Base-by-base conservation (phyloP, 1,140 invertebrate species). In the Calycopis cecrops region DNA sequence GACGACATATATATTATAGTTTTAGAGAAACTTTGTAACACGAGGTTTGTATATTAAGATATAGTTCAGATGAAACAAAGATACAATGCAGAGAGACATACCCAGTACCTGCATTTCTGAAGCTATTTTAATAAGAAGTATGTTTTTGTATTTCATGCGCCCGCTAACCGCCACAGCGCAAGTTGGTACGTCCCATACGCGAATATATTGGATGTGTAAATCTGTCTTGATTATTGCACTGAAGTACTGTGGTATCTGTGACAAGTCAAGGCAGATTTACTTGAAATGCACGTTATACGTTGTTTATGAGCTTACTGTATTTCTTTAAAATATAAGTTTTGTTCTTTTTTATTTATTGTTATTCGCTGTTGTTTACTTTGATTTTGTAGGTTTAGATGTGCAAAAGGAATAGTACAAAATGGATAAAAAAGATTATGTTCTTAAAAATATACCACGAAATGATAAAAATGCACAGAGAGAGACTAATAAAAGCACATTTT, bases 101-200 rank as follows among this genome's bases (percentile, higher is more conserved):
- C 38, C 38, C 38, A 12, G 10, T 12, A 7, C 14, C n/a, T 14
- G 8, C 1, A 1, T 28, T 28, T 6, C 21, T 28, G 21, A 4
- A 44, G 47, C 35, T 54, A 42, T 53, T 21, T 59, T 53, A 59
- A 37, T 52, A 59, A 54, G 54, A 66, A 59, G n/a, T 53, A 57
- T 63, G 50, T 61, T 73, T 65, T 73, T 76, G 52, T 71, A 73
- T 86, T 86, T 69, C 83, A 86, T 84, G 83, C 83, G 69, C 60
- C 60, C 68, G 65, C 60, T 65, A 65, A 42, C 61, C 42, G 74
- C 65, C 75, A 76, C 81, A 86, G 83, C 83, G 67, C 83, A 86
- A 86, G 81, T 86, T 66, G 83, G 83, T 86, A 86, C 71, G 83
- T 86, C 59, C 62, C 62, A 62, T 44, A 34, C 35, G 37, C 33